Evolutionary conservation across 2,797 vertebrate genomes (phyloP), one percentile per base, ranked within the genome.

Genomic region (Pitangus sulphuratus): DNA sequence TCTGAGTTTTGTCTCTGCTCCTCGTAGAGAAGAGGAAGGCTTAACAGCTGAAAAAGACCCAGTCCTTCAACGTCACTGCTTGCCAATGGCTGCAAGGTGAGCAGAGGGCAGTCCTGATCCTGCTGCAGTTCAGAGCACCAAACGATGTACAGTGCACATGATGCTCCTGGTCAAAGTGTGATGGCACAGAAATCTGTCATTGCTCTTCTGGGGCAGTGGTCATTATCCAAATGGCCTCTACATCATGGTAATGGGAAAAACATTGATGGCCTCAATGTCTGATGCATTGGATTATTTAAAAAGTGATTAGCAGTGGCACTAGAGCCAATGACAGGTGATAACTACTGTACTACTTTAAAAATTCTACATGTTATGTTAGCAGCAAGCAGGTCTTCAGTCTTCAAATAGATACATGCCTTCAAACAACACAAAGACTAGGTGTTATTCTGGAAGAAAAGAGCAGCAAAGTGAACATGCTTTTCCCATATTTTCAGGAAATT

Each of bases 131-230:
- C 13, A 37, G 57, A 93, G 58, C 54, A 79, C 33, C 58, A 33
- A 4, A n/a, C 0, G 1, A 24, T 9, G 24, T 22, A 25, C 33
- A 33, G 26, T 11, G 35, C 9, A 3, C 1, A 0, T 4, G 6
- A 40, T 22, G 48, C 40, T 71, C 80, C 72, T 60, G 37, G 58
- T 47, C n/a, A 35, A 88, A 72, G 22, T 9, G 9, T 44, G 56
- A 54, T 83, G 48, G 45, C 58, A 79, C 5, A 30, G 50, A 44
- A 79, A 53, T 37, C 28, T 80, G 40, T 48, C 53, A 42, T 25
- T 84, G 57, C 35, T 39, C 37, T 75, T 75, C 50, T 78, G 24
- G 57, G 60, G 11, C 25, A 20, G 33, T 84, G 17, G 24, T 90
- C 57, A 35, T 87, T 84, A 64, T 45, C 65, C 33, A 44, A 71